These are phyloP conservation scores for Drosophila punjabiensis DNA, from an alignment of 1,140 invertebrate species.

Conservation along the genomic window DNA sequence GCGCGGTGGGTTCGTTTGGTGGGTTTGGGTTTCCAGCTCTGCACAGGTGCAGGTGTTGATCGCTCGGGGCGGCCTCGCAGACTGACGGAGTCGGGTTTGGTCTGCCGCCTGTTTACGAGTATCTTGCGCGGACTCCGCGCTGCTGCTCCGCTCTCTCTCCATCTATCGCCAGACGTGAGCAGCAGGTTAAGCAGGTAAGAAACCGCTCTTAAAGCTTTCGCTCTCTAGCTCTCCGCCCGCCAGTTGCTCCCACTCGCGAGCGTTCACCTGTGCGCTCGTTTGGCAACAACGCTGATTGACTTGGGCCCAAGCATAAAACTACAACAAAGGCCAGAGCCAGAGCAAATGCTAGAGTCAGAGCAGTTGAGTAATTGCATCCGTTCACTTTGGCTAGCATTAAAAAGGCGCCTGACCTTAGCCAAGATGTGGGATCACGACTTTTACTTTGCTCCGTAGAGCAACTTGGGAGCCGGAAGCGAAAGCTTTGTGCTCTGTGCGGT, in stretches of 20 bases:
- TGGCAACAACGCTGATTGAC: slow-evolving; percentile 50
- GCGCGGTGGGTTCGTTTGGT: slow-evolving; percentile 1
- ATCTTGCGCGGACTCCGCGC: slow-evolving; percentile 34
- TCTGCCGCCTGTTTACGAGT: slow-evolving; percentile 24
- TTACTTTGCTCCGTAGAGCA: slow-evolving; percentile 25
- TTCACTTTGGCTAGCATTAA: slow-evolving; percentile 65
- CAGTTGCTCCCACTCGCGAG: slow-evolving; percentile 39
- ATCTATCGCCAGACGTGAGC: slow-evolving; percentile 57
- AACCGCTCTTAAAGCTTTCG: slow-evolving; percentile 49
- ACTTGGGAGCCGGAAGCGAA: slow-evolving; percentile 30
- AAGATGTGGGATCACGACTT: slow-evolving; percentile 58
- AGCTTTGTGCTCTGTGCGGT: slow-evolving; percentile 18
- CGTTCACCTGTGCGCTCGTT: slow-evolving; percentile 65
- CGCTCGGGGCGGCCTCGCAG: slow-evolving; percentile 64
- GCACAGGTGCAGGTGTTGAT: slow-evolving; percentile 31
- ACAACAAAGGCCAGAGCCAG: slow-evolving; percentile 53
- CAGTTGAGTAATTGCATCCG: slow-evolving; percentile 69
- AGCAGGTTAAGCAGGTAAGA: slow-evolving; percentile 66
- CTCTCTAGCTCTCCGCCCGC: slow-evolving; percentile 11
- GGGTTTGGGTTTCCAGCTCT: not conserved
- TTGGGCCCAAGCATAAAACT: slow-evolving; percentile 56
- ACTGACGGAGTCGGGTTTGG: slow-evolving; percentile 54
- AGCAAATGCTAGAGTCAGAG: slow-evolving; percentile 1
- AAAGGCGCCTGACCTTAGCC: slow-evolving; percentile 51
- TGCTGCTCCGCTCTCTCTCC: slow-evolving; percentile 8